Evolutionary conservation across 2,113 vertebrate species (phyloP).

Genomic region (Albula glossodonta): DNA sequence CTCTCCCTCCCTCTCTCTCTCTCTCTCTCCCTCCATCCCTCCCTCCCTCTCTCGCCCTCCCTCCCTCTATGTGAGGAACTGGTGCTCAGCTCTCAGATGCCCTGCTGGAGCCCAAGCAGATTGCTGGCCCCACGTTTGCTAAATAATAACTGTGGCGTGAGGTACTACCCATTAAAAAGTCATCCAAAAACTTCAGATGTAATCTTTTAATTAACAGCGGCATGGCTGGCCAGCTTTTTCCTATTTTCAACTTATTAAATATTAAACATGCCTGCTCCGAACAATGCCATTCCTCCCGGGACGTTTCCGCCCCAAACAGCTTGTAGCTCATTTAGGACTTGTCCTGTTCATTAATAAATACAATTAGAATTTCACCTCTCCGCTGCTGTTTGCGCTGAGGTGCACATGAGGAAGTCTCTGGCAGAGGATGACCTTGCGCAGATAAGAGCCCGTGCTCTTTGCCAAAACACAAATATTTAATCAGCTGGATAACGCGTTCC

Average conservation of each 20-base stretch:
- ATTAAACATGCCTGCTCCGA: constrained; percentile 14
- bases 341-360: constrained; percentile 52
- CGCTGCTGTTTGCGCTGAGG: constrained; percentile 10
- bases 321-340: constrained; percentile 31
- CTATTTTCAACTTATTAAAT: constrained; percentile 28
- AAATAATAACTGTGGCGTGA: not conserved
- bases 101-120: not conserved
- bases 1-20: not conserved
- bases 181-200: not conserved
- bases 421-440: constrained; percentile 21
- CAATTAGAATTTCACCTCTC: constrained; percentile 45
- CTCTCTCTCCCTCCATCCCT: not conserved
- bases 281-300: constrained; percentile 13
- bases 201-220: constrained; percentile 36
- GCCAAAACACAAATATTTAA: constrained; percentile 19
- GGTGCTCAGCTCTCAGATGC: not conserved
- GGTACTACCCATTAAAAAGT: not conserved
- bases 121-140: not conserved
- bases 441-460: constrained; percentile 17
- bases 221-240: constrained; percentile 9
- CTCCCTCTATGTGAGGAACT: not conserved
- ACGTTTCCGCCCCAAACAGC: not conserved
- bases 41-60: not conserved
- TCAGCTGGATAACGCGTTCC: constrained; percentile 3
- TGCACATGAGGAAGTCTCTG: constrained; percentile 1